Base-by-base conservation (phyloP, 2,113 vertebrate genomes). In the Megaleporinus macrocephalus region DNA sequence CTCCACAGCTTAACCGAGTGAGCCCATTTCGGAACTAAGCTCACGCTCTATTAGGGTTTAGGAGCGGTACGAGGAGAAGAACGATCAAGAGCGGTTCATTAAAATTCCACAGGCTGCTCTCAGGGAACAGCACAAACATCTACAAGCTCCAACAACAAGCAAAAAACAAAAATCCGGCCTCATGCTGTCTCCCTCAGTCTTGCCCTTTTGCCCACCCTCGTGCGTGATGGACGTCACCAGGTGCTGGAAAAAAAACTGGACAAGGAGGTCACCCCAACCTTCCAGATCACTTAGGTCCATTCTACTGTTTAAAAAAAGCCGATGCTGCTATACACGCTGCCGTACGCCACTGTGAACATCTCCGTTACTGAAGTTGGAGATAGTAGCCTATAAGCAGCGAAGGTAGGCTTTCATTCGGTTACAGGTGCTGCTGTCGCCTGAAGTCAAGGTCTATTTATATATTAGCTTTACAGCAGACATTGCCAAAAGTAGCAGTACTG, bases 161-260 rank as follows among this genome's bases (percentile, higher is more conserved):
- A 70, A 22, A 33, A 24, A 15, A 36, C 36, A 36, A 4, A 59
- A 3, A 20, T 57, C 47, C 10, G 14, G 65, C 27, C 33, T 70
- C 3, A 2, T 11, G 29, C 78, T 86, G 93, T 94, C 91, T 90
- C 87, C 89, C 91, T 96, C 95, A 90, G 65, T 73, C 26, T 96
- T 95, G 85, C 90, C 93, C 89, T 91, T 96, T 90, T 98, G 96
- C 36, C 92, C 89, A 30, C 97, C 97, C 88, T 97, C 96, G 4
- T 93, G 95, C 93, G 98, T 96, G 82, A 97, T 91, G 66, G 97
- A 98, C 61, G 92, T 81, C 81, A 98, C 91, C 73, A 99, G 88
- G 65, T 94, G 95, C 81, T 96, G 90, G 85, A 29, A 63, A 65
- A 7, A 29, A 99, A 98, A 82, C 94, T 93, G 84, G 92, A 96